Percentiles rank a stretch among this genome's conserved stretches.
phyloP scores from a whole-genome alignment of 2,888 invertebrate genomes.

The Aplocera efformata region DNA sequence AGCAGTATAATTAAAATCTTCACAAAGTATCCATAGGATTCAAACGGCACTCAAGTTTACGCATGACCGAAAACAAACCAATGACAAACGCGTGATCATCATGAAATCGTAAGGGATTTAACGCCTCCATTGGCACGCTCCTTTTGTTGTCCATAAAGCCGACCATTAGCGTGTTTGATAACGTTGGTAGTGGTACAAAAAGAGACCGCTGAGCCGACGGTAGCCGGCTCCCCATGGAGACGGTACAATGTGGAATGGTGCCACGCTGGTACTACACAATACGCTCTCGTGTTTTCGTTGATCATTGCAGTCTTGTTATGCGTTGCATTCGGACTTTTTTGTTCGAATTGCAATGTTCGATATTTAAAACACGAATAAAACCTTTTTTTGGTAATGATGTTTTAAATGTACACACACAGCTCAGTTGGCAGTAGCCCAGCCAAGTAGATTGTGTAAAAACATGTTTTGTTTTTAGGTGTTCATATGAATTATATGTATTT shows the following conservation, averaged over 20 bases:
- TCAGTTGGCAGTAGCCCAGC: too few relatives aligned
- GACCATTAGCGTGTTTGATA: constrained; percentile 79
- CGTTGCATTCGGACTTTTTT: constrained; percentile 5
- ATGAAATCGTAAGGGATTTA: constrained; percentile 80
- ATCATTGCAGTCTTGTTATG: constrained; percentile 46
- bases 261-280: constrained; percentile 64
- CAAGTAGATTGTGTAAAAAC: too few relatives aligned
- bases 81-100: constrained; percentile 75
- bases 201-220: constrained; percentile 64
- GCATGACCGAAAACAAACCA: constrained; percentile 53
- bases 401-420: too few relatives aligned
- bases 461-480: too few relatives aligned
- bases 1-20: not conserved
- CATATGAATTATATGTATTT: too few relatives aligned
- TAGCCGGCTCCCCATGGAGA: constrained; percentile 67
- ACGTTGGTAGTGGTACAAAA: constrained; percentile 68
- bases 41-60: constrained; percentile 35
- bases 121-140: constrained; percentile 79
- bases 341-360: not conserved
- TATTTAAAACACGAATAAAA: too few relatives aligned
- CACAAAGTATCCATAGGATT: constrained; percentile 4
- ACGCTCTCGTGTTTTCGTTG: constrained; percentile 50
- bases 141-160: constrained; percentile 78
- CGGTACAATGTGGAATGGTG: constrained; percentile 56
- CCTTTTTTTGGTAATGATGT: too few relatives aligned